These are phyloP conservation scores for Xenus cinereus DNA, from an alignment of 2,113 vertebrate genomes.

Conservation along the genomic window DNA sequence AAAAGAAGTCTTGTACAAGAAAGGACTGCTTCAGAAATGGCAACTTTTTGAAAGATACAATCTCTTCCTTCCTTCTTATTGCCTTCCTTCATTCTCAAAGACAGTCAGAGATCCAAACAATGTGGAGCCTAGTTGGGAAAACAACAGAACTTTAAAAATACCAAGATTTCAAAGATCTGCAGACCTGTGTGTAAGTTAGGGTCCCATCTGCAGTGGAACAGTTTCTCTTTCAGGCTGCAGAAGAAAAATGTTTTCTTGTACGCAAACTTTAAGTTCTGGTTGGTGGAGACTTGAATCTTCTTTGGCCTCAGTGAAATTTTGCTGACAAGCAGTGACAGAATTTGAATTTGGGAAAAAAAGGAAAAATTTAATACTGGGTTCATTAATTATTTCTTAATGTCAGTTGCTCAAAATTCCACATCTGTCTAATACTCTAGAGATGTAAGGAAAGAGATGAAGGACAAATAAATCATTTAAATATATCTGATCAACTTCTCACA, in stretches of 20 bases:
- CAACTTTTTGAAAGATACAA: background rate
- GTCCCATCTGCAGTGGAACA: background rate
- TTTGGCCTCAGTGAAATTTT: background rate
- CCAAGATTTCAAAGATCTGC: background rate
- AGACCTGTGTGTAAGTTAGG: background rate
- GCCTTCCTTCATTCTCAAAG: background rate
- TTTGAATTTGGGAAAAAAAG: background rate
- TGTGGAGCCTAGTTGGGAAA: background rate
- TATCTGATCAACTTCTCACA: background rate
- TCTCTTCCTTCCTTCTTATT: background rate
- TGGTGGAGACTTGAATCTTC: background rate
- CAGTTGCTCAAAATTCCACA: background rate
- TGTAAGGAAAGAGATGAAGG: background rate
- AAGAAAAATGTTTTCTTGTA: background rate
- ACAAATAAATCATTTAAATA: background rate
- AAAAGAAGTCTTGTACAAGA: background rate
- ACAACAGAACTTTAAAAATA: background rate
- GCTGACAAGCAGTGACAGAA: background rate
- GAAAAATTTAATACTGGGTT: background rate
- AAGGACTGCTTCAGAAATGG: background rate
- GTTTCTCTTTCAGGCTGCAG: background rate
- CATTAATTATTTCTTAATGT: background rate
- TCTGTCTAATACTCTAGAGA: background rate
- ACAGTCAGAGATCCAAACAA: background rate
- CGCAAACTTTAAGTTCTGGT: background rate